Percentiles rank a stretch among this genome's conserved stretches.
phyloP scores from a whole-genome alignment of 2,888 invertebrate species.

The Electrophaes corylata region DNA sequence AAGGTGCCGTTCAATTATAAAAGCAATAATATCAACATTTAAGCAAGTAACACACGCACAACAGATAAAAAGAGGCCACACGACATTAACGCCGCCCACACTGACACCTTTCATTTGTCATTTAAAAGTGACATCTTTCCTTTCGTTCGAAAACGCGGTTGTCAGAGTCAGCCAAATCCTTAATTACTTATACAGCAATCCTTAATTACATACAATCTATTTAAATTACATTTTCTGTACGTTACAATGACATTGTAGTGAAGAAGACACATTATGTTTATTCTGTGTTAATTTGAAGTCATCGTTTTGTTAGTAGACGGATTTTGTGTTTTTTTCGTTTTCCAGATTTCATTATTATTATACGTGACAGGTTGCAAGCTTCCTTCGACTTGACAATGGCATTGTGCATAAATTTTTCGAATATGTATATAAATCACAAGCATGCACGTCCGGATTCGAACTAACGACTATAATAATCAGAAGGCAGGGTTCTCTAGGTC shows the following conservation, averaged over 20 bases:
- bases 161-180: not conserved
- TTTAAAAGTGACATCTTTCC: not conserved
- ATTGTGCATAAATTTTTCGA: too few relatives aligned
- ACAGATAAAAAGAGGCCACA: not conserved
- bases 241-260: not conserved
- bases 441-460: too few relatives aligned
- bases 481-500: too few relatives aligned
- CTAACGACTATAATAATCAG: too few relatives aligned
- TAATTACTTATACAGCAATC: not conserved
- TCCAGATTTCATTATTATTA: too few relatives aligned
- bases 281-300: too few relatives aligned
- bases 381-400: too few relatives aligned
- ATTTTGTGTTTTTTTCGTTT: too few relatives aligned
- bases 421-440: too few relatives aligned
- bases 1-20: not conserved
- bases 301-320: too few relatives aligned
- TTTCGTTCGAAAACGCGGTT: slow-evolving; percentile 1
- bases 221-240: not conserved
- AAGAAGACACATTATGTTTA: not conserved
- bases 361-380: too few relatives aligned
- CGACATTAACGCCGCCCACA: not conserved
- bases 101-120: slow-evolving; percentile 1
- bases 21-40: not conserved
- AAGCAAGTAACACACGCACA: not conserved
- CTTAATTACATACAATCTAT: not conserved